Base-by-base conservation (phyloP, 2,888 invertebrate species). In the Chrysolina oricalcia region DNA sequence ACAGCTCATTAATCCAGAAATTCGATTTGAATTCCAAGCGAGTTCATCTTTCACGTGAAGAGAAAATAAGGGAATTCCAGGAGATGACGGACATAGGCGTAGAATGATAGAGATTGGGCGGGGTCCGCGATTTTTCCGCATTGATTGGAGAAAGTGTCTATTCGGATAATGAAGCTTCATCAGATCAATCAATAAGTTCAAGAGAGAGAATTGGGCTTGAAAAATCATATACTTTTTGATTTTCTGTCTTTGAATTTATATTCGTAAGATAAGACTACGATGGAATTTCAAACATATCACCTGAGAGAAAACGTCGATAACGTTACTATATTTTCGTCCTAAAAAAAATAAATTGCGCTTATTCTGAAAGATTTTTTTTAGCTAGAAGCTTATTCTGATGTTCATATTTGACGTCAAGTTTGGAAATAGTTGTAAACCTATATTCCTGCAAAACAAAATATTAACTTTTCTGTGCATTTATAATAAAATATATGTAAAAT, bases 31-130 rank as follows among this genome's bases (percentile, higher is more conserved):
- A 84, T 85, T 84, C 85, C 84, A 77, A 64, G 78, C 78, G 75
- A 80, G 82, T 82, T 80, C 82, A 82, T 83, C 82, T 77, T 81
- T 83, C 81, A 84, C 81, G 79, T 75, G 77, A 77, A 73, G 79
- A 80, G 81, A 84, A 85, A 86, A 87, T 87, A 86, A 83, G 83
- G 81, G 85, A 87, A 87, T 85, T 86, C 86, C 86, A 82, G 82
- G 83, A 83, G 82, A 53, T 13, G 21, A 53, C 5, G 21, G 53
- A 53, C 53, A 19, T 17, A 53, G 53, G 53, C 53, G 53, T 53
- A 0, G 15, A 15, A 15, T 3, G 3, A 43, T 43, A 43, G 43
- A 6, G 8, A 35, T 35, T 35, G 35, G 8, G 8, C 4, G 35
- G 35, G 35, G 35, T 35, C 35, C 35, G 35, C 35, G 8, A 35